phyloP scores from a whole-genome alignment of 2,888 invertebrate genomes.

The Scelioninae gen. 1 region DNA sequence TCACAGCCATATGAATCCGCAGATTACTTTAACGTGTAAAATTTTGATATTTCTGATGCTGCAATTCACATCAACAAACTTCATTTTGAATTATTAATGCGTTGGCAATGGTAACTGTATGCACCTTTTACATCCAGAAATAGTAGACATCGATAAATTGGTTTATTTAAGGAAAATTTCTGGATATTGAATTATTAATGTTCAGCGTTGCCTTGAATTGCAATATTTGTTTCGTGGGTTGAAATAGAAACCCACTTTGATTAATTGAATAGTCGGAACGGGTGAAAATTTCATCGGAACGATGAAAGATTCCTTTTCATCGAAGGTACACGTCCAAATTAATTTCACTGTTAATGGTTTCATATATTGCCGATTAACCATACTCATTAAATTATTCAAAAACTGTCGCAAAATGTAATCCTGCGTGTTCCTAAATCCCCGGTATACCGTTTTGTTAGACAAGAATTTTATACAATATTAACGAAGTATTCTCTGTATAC shows the following conservation, averaged over 20 bases:
- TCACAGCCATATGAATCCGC: slow-evolving; percentile 22
- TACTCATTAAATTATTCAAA: slow-evolving; percentile 12
- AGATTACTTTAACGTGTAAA: slow-evolving; percentile 43
- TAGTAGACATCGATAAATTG: slow-evolving; percentile 59
- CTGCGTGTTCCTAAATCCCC: slow-evolving; percentile 1
- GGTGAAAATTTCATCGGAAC: too few species aligned
- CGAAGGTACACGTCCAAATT: background rate
- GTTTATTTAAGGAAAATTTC: slow-evolving; percentile 57
- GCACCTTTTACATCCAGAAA: slow-evolving; percentile 49
- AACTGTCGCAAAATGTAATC: slow-evolving; percentile 3
- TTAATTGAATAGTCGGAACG: slow-evolving; percentile 7
- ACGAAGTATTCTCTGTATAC: slow-evolving; percentile 38
- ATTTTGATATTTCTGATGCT: slow-evolving; percentile 49
- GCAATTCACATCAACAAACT: slow-evolving; percentile 30
- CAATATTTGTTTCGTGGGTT: slow-evolving; percentile 24
- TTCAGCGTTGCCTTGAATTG: slow-evolving; percentile 37
- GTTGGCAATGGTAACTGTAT: slow-evolving; percentile 35
- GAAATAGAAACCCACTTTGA: slow-evolving; percentile 30
- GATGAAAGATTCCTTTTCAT: background rate
- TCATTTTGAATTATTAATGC: slow-evolving; percentile 54
- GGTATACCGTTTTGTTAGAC: slow-evolving; percentile 19
- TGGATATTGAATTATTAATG: slow-evolving; percentile 46
- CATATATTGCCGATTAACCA: background rate
- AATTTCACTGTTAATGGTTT: background rate
- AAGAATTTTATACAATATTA: slow-evolving; percentile 21